Conservation (phyloP, 2,797 vertebrate genomes). For the Myotis myotis region DNA sequence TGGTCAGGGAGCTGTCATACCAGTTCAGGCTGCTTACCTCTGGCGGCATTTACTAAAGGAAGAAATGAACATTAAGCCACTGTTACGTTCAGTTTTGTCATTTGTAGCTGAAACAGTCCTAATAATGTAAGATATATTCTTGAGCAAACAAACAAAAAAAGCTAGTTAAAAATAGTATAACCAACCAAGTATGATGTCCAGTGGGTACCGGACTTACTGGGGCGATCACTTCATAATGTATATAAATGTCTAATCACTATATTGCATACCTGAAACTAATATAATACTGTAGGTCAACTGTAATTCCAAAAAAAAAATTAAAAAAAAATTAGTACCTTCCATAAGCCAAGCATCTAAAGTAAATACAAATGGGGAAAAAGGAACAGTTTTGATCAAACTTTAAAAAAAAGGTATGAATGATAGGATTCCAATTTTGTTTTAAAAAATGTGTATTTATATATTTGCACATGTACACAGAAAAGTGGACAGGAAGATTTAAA, state of each 20-base stretch:
- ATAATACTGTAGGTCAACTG: background rate
- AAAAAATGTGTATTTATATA: background rate
- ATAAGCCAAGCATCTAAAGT: background rate
- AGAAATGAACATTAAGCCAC: background rate
- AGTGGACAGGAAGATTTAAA: background rate
- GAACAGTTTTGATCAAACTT: background rate
- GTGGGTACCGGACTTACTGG: background rate
- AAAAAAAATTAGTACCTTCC: background rate
- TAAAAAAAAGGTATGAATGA: background rate
- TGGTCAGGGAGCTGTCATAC: rapidly evolving
- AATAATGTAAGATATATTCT: background rate
- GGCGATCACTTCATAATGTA: background rate
- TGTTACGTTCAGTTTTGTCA: background rate
- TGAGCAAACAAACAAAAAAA: background rate
- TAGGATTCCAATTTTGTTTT: conserved; percentile 27
- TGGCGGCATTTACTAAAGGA: background rate
- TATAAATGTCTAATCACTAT: background rate
- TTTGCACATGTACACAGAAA: background rate
- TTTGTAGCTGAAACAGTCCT: background rate
- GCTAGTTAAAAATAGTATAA: background rate
- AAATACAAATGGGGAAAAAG: background rate
- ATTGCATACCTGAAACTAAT: background rate
- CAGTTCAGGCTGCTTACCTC: background rate
- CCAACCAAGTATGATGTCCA: background rate
- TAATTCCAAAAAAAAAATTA: background rate